A percentile compares a stretch with the other conserved stretches of the same genome.
phyloP scores from a whole-genome alignment of 2,113 vertebrate genomes.

The Dolichallabes microphthalmus region DNA sequence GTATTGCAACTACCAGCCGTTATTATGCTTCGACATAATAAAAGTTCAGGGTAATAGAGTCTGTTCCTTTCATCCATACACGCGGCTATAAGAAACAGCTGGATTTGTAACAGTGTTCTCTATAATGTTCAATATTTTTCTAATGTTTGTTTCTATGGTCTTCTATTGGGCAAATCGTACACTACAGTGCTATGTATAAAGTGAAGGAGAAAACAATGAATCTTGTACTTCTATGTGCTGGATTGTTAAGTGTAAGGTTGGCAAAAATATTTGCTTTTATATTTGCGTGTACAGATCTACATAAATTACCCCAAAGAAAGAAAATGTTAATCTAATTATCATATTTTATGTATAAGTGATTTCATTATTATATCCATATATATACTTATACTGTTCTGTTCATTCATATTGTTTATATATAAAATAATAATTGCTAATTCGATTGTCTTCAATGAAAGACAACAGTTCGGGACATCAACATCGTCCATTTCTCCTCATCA shows the following conservation, averaged over 20 bases:
- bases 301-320: not conserved
- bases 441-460: not conserved
- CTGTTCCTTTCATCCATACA: not conserved
- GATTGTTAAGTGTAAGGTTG: not conserved
- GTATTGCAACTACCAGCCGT: not conserved
- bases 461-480: constrained; percentile 17
- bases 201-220: not conserved
- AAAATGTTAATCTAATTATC: not conserved
- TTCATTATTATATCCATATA: no score
- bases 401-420: not conserved
- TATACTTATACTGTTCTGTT: not conserved
- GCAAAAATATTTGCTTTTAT: not conserved
- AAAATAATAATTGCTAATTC: not conserved
- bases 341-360: not conserved
- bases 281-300: not conserved
- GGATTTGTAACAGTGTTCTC: not conserved
- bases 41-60: not conserved
- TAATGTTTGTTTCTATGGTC: not conserved
- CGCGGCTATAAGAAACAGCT: not conserved
- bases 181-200: not conserved
- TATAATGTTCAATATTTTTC: not conserved
- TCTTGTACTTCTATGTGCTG: not conserved
- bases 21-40: no score
- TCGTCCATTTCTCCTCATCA: not conserved
- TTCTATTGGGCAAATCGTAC: not conserved